phyloP scores from a whole-genome alignment of 1,140 invertebrate species.

The Neocloeon triangulifer region DNA sequence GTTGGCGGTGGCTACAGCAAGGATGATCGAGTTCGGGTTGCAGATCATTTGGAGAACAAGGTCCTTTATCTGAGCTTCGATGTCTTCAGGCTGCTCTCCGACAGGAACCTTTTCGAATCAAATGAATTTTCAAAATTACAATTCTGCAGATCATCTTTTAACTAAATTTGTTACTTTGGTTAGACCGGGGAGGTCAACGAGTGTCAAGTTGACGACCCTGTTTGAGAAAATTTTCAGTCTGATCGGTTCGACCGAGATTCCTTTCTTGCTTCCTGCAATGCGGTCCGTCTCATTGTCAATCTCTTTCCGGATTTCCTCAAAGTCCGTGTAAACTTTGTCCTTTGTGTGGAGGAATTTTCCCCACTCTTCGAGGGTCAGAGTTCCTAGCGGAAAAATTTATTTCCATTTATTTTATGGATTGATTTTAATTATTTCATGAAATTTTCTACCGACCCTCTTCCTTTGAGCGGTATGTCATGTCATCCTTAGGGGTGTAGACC shows the following conservation, averaged over 20 bases:
- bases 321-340: conserved; percentile 75
- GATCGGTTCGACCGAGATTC: conserved; percentile 89
- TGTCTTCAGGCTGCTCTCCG: conserved; percentile 78
- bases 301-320: conserved; percentile 75
- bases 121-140: too few species aligned
- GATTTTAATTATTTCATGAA: too few species aligned
- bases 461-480: conserved; percentile 56
- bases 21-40: conserved; percentile 79
- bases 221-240: conserved; percentile 89
- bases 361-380: conserved; percentile 76
- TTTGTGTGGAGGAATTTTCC: conserved; percentile 88
- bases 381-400: too few species aligned
- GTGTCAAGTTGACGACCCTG: conserved; percentile 83
- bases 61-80: conserved; percentile 62
- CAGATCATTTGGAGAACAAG: conserved; percentile 64
- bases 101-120: conserved; percentile 39
- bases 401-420: too few species aligned
- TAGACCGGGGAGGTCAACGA: conserved; percentile 95
- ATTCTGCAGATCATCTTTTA: too few species aligned
- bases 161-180: conserved; percentile 88
- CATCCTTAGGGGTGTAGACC: conserved; percentile 71
- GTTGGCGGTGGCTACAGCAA: conserved; percentile 86
- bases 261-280: conserved; percentile 87
- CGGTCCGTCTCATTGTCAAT: conserved; percentile 87
- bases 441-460: conserved; percentile 71